Base-by-base conservation (phyloP, 2,113 vertebrate species). In the Pelecanoides urinatrix region DNA sequence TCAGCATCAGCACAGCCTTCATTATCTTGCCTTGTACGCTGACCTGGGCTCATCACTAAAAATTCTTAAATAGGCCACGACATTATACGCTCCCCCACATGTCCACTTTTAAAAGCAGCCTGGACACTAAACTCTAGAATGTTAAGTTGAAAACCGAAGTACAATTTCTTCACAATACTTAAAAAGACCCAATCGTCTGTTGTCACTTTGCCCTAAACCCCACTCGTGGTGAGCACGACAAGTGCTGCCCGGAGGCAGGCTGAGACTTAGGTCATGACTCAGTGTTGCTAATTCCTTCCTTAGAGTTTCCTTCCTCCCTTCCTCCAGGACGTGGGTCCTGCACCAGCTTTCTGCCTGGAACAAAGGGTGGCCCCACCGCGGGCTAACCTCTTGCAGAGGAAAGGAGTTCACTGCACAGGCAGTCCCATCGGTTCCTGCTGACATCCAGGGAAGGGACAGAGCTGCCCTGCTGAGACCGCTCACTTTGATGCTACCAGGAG, bases 241-340 rank as follows among this genome's bases (percentile, higher is more conserved):
- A 3, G 1, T 59, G 76, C 83, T 75, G 80, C 65, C 63, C 7
- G 1, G 65, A 70, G 55, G 68, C 75, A 63, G 47, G 52, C 73
- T 75, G 73, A 74, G 65, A 55, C 55, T 91, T 25, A 14, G 61
- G 36, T 68, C 72, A 32, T 86, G 65, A 85, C 80, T 94, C 88
- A 86, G 56, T 26, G 86, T 32, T 89, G 79, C 78, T 93, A 74
- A 49, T 94, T 94, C 88, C 92, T 96, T 94, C 91, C 96, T 80
- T 52, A 34, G 76, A 26, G 12, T 91, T 96, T 97, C 86, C 94
- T 96, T 89, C 91, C 96, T 93, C 62, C 9, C 83, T 78, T 83
- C 71, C 61, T 92, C 83, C 91, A 94, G 94, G 68, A 95, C 59
- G 13, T 27, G 47, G 67, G 65, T 81, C 79, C 72, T 91, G 30